phyloP scores from a whole-genome alignment of 2,888 invertebrate species.

The Molanna angustata region DNA sequence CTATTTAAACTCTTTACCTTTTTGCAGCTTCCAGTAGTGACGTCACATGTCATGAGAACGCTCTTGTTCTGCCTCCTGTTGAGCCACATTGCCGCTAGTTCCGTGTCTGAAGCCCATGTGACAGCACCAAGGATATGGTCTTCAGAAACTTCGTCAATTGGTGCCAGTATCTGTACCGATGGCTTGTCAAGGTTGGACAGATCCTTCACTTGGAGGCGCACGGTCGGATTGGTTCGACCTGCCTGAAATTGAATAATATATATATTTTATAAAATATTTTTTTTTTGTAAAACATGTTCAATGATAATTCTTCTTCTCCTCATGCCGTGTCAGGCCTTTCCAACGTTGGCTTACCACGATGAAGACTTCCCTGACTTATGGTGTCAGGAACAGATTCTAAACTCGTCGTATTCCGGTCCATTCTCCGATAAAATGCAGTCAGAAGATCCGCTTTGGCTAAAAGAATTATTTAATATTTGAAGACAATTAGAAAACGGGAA shows the following conservation, averaged over 20 bases:
- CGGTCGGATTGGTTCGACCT: slow-evolving; percentile 71
- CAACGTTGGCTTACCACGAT: not conserved
- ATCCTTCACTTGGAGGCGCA: slow-evolving; percentile 63
- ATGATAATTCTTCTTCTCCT: too few relatives aligned
- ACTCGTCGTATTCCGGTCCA: not conserved
- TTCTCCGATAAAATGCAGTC: not conserved
- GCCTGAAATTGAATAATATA: slow-evolving; percentile 47
- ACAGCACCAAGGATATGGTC: slow-evolving; percentile 70
- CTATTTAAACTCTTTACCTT: slow-evolving; percentile 33
- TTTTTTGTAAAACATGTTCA: not conserved
- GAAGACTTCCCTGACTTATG: not conserved
- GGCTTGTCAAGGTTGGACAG: slow-evolving; percentile 43
- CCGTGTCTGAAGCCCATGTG: slow-evolving; percentile 67
- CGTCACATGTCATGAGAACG: slow-evolving; percentile 58
- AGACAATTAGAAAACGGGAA: too few relatives aligned
- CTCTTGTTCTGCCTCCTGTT: slow-evolving; percentile 81
- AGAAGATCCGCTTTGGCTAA: too few relatives aligned
- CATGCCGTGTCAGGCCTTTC: not conserved
- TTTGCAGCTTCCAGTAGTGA: slow-evolving; percentile 44
- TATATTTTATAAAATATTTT: not conserved
- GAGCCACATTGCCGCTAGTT: slow-evolving; percentile 73
- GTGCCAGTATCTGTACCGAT: slow-evolving; percentile 49
- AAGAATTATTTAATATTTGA: too few relatives aligned
- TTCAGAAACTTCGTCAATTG: slow-evolving; percentile 51
- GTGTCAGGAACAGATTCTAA: not conserved